Percentiles rank a stretch among this genome's conserved stretches.
Evolutionary conservation across 2,113 vertebrate genomes (phyloP).

Genomic region (Galemys pyrenaicus): DNA sequence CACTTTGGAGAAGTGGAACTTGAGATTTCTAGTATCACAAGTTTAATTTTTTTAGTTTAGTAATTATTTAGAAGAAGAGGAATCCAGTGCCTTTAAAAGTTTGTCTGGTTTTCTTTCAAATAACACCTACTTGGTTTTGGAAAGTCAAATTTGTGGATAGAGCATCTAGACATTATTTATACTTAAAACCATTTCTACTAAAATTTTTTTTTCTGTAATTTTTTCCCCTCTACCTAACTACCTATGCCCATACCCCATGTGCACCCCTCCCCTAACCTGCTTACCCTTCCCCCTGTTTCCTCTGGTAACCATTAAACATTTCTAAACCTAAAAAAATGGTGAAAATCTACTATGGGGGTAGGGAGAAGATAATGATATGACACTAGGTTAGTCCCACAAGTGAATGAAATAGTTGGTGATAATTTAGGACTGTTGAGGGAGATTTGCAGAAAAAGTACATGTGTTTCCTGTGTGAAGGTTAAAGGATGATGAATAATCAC

Average conservation of each 20-base stretch:
- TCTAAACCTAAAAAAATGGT: no score
- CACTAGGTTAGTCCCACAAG: neutral
- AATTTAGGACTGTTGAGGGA: neutral
- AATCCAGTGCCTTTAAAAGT: neutral
- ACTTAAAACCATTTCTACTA: neutral
- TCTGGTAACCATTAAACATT: no score
- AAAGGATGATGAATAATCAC: neutral
- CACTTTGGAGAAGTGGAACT: neutral
- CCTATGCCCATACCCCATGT: no score
- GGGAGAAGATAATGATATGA: neutral
- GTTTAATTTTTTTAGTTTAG: neutral
- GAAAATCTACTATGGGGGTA: neutral
- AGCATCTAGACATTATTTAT: slow-evolving; percentile 9
- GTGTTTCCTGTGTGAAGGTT: neutral
- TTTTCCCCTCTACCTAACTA: no score
- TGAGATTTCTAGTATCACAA: neutral
- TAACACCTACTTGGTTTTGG: neutral
- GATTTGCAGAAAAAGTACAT: neutral
- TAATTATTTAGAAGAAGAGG: neutral
- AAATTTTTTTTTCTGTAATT: no score
- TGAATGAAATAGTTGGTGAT: neutral
- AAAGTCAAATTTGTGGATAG: neutral
- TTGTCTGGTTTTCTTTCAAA: neutral
- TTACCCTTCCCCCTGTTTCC: no score
- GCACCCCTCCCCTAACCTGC: no score